Evolutionary conservation across 2,113 vertebrate genomes (phyloP), one percentile per base, ranked within the genome.

Genomic region (Ctenomys sociabilis): DNA sequence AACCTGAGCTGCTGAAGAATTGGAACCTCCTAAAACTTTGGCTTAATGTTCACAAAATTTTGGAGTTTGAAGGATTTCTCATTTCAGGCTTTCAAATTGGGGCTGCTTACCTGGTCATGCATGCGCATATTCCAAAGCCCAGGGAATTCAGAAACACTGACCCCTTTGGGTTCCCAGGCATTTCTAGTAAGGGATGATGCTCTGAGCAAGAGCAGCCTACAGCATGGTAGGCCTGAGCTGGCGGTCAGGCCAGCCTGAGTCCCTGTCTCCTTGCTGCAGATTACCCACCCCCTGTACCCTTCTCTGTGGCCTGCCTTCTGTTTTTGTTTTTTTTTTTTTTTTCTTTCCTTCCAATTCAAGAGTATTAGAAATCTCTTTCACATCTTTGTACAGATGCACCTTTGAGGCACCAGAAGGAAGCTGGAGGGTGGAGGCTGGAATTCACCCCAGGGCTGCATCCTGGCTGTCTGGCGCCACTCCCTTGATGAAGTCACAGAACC

Each of bases 261-360:
- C 21, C 11, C 24, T 13, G 0, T 6, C 37, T 66, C 4, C 19
- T 28, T 45, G 14, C 13, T 9, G 1, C 26, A 1, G 16, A 19
- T 2, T 13, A 16, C n/a, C n/a, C 14, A 49, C 35, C 30, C 3
- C 66, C 17, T 21, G 22, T 4, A 28, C 61, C 24, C 30, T 73
- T 83, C 72, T 80, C 32, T 68, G 35, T 70, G 28, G 45, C 17
- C 9, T 59, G 35, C n/a, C 68, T 80, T 72, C 54, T 57, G 54
- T 61, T 61, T 78, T 85, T 52, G 49, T 26, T 45, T 59, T 22
- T 90, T 81, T 83, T 0, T 49, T 5, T 70, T 68, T 59, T 78
- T 85, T 54, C 40, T 57, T 22, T 45, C 45, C 21, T 90, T 81
- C 83, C 0, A 40, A 28, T 57, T 70, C 35, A 80, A 63, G 30